Percentiles rank a stretch among this genome's conserved stretches.
These are phyloP conservation scores for Pteropus alecto DNA, from an alignment of 2,113 vertebrate species.

Conservation along the genomic window DNA sequence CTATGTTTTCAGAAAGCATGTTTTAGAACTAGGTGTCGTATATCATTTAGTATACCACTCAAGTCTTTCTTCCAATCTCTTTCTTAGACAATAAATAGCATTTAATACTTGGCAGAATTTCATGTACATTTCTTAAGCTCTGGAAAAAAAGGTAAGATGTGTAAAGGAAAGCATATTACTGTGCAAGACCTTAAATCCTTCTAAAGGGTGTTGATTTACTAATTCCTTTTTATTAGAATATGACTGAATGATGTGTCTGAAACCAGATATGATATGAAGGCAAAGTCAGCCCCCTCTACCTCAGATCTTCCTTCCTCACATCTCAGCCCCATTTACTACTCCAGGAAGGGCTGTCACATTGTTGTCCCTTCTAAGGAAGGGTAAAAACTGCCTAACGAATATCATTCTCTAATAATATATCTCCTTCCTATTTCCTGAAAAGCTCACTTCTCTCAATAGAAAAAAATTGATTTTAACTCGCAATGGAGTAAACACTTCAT, in stretches of 20 bases:
- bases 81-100: slow-evolving; percentile 24
- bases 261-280: neutral
- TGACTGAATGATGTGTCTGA: neutral
- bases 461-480: neutral
- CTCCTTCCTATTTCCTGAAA: neutral
- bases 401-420: neutral
- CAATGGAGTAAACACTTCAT: neutral
- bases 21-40: neutral
- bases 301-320: neutral
- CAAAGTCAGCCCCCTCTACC: neutral
- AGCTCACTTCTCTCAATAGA: neutral
- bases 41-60: neutral
- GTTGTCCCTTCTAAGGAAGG: neutral
- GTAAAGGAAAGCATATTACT: neutral
- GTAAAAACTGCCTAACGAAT: neutral
- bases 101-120: neutral
- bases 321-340: neutral
- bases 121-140: neutral
- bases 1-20: neutral
- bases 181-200: neutral
- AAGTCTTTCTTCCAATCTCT: slow-evolving; percentile 46
- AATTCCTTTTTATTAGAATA: neutral
- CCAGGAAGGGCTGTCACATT: neutral
- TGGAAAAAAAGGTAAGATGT: neutral
- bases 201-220: neutral